phyloP scores from a whole-genome alignment of 2,113 vertebrate species.

The Corythornis cristatus region DNA sequence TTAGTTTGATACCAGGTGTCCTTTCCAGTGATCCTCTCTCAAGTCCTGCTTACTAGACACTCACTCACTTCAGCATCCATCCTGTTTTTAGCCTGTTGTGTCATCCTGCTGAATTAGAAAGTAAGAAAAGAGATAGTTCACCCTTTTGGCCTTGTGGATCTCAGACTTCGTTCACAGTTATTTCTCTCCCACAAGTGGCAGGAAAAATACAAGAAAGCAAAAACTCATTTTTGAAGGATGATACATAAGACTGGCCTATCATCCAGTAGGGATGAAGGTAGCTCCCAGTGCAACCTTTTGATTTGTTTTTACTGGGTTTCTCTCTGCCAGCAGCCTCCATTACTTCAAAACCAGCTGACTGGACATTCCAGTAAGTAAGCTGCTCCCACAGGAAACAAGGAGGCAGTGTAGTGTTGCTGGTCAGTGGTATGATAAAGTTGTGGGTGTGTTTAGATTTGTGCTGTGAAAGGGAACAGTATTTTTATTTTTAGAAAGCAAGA shows the following conservation, averaged over 20 bases:
- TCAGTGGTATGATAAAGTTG: background rate
- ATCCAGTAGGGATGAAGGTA: background rate
- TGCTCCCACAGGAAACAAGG: background rate
- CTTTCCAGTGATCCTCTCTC: slow-evolving; percentile 56
- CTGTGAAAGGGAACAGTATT: background rate
- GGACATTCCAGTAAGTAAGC: background rate
- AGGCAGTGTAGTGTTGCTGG: background rate
- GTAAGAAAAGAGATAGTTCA: background rate
- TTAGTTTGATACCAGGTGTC: slow-evolving; percentile 69
- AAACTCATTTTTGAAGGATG: background rate
- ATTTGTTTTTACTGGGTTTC: background rate
- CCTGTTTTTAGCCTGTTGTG: background rate
- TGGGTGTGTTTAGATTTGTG: background rate
- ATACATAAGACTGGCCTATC: background rate
- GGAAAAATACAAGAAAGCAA: background rate
- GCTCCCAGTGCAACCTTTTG: background rate
- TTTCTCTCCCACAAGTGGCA: background rate
- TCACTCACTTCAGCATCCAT: background rate
- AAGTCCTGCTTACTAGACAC: slow-evolving; percentile 27
- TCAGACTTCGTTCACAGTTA: background rate
- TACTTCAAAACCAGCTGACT: background rate
- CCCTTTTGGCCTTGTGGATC: background rate
- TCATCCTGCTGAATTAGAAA: background rate
- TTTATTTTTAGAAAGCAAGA: background rate
- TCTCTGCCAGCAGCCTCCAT: background rate